A percentile compares a stretch with the other conserved stretches of the same genome.
These are phyloP conservation scores for Manis pentadactyla DNA, from an alignment of 2,797 vertebrate genomes.

Conservation along the genomic window DNA sequence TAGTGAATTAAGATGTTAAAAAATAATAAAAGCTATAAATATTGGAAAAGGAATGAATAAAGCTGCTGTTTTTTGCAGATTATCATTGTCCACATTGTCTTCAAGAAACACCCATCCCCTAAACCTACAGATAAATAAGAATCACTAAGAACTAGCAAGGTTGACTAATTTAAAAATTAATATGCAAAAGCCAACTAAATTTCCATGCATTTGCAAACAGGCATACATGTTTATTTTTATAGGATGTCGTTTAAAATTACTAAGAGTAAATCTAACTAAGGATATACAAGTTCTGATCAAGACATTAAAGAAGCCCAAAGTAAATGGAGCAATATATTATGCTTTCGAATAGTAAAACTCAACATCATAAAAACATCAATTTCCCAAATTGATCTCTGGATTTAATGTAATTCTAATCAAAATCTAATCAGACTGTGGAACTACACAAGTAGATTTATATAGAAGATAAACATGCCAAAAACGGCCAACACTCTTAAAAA, in stretches of 20 bases:
- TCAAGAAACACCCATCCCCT: not conserved
- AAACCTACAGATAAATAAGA: not conserved
- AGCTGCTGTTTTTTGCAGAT: not conserved
- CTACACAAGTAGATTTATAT: slow-evolving; percentile 60
- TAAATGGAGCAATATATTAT: slow-evolving; percentile 67
- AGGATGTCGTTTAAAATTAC: slow-evolving; percentile 38
- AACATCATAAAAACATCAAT: slow-evolving; percentile 71
- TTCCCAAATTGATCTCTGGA: slow-evolving; percentile 64
- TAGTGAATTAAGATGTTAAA: not conserved
- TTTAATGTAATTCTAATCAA: slow-evolving; percentile 76
- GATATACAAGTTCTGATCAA: slow-evolving; percentile 28
- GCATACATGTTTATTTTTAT: slow-evolving; percentile 40
- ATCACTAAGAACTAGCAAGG: not conserved
- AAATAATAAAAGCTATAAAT: slow-evolving; percentile 3
- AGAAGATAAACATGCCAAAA: slow-evolving; percentile 58
- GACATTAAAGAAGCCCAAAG: slow-evolving; percentile 57
- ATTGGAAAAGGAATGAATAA: not conserved
- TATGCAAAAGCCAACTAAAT: not conserved
- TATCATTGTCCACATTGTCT: not conserved
- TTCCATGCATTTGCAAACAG: not conserved
- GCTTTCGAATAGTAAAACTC: slow-evolving; percentile 66
- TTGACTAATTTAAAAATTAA: slow-evolving; percentile 30
- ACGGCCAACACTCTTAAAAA: not conserved
- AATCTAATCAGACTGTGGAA: slow-evolving; percentile 60
- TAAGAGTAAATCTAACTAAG: slow-evolving; percentile 45